A percentile compares a stretch with the other conserved stretches of the same genome.
Conservation (phyloP, 2,888 invertebrate species). For the Melinaea menophilus region DNA sequence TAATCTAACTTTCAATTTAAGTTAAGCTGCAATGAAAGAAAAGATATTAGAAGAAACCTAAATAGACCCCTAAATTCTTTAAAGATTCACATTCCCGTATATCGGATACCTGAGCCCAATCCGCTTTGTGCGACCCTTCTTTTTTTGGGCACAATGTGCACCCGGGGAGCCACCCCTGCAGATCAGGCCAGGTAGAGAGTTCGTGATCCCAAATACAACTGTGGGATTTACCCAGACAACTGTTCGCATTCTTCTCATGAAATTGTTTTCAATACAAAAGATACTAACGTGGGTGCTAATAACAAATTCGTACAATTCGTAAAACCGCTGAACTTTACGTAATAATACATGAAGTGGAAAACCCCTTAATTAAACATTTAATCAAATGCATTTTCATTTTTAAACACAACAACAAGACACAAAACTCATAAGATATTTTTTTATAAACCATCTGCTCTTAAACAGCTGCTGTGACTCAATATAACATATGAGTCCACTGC, state of each 20-base stretch:
- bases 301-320: conserved; percentile 11
- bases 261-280: conserved; percentile 39
- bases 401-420: too few species aligned
- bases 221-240: conserved; percentile 52
- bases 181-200: conserved; percentile 60
- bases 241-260: conserved; percentile 48
- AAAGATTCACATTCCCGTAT: not conserved
- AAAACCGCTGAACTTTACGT: conserved; percentile 1
- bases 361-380: too few species aligned
- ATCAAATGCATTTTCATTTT: too few species aligned
- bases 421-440: too few species aligned
- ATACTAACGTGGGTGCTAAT: conserved; percentile 26
- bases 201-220: conserved; percentile 51
- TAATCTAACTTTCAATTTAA: not conserved
- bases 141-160: conserved; percentile 68
- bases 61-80: not conserved
- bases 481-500: too few species aligned
- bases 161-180: conserved; percentile 59
- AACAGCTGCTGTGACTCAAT: too few species aligned
- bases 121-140: conserved; percentile 65
- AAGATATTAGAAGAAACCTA: conserved; percentile 1
- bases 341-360: not conserved
- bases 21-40: not conserved
- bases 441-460: too few species aligned
- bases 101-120: conserved; percentile 39